Percentiles rank a stretch among this genome's conserved stretches.
Conservation (phyloP, 2,797 vertebrate genomes). For the Gila robusta region DNA sequence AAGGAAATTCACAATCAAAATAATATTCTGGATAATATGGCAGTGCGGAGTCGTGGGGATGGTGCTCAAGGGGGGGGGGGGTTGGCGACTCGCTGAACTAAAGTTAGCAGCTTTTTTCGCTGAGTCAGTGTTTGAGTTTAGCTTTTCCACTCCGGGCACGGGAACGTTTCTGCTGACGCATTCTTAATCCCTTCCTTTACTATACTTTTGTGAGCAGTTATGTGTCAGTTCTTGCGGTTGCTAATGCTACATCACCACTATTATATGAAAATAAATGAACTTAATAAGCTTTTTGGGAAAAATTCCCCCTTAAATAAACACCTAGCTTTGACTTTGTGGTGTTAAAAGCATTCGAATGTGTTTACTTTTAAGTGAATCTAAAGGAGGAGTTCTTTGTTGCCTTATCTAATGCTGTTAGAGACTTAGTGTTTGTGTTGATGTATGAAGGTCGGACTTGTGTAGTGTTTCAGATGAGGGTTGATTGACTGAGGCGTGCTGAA, state of each 20-base stretch:
- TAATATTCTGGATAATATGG: constrained; percentile 57
- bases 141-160: constrained; percentile 57
- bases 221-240: constrained; percentile 27
- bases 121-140: constrained; percentile 65
- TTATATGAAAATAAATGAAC: constrained; percentile 34
- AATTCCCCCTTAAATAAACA: neutral
- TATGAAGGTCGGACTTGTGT: constrained; percentile 49
- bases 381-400: constrained; percentile 23
- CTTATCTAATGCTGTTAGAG: constrained; percentile 29
- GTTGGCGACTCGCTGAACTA: constrained; percentile 54
- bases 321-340: neutral
- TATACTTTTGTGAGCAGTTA: constrained; percentile 47
- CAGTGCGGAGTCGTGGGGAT: constrained; percentile 37
- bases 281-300: neutral
- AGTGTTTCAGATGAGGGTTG: constrained; percentile 48
- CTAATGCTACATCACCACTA: constrained; percentile 29
- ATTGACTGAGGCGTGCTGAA: constrained; percentile 50
- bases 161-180: constrained; percentile 63
- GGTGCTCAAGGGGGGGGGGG: constrained; percentile 13
- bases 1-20: constrained; percentile 54
- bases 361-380: neutral
- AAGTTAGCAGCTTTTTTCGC: constrained; percentile 60
- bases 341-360: constrained; percentile 29
- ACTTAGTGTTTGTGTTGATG: constrained; percentile 37
- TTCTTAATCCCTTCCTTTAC: constrained; percentile 49